Percentiles rank a stretch among this genome's conserved stretches.
phyloP scores from a whole-genome alignment of 2,797 vertebrate species.

The Cephalopachus bancanus region DNA sequence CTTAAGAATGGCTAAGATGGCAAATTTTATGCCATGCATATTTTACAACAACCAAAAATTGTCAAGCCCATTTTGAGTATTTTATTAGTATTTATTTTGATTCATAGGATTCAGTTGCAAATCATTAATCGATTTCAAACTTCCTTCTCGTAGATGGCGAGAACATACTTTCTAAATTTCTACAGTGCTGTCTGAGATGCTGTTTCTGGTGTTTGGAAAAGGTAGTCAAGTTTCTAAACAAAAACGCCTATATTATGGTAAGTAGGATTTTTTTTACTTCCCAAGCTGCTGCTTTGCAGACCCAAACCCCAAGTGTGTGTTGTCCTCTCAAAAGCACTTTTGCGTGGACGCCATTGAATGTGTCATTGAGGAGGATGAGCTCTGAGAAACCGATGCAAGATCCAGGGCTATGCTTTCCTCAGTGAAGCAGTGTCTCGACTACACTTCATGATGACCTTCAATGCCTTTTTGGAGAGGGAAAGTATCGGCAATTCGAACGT shows the following conservation, averaged over 20 bases:
- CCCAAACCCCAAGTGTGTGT: neutral
- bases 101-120: conserved; percentile 10
- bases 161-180: conserved; percentile 91
- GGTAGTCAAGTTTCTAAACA: conserved; percentile 97
- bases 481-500: conserved; percentile 19
- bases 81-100: neutral
- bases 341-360: neutral
- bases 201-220: conserved; percentile 99
- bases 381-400: neutral
- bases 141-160: conserved; percentile 90
- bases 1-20: neutral
- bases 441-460: neutral
- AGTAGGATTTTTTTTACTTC: conserved; percentile 80
- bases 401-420: neutral
- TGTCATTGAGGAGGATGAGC: neutral
- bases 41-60: neutral
- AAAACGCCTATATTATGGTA: conserved; percentile 99
- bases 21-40: neutral
- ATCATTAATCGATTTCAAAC: conserved; percentile 40
- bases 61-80: neutral
- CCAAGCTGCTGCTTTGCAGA: neutral
- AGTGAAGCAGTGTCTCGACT: neutral
- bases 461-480: neutral
- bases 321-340: neutral
- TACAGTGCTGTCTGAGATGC: conserved; percentile 96